Evolutionary conservation across 2,113 vertebrate genomes (phyloP).

Genomic region (Variabilichromis moorii): DNA sequence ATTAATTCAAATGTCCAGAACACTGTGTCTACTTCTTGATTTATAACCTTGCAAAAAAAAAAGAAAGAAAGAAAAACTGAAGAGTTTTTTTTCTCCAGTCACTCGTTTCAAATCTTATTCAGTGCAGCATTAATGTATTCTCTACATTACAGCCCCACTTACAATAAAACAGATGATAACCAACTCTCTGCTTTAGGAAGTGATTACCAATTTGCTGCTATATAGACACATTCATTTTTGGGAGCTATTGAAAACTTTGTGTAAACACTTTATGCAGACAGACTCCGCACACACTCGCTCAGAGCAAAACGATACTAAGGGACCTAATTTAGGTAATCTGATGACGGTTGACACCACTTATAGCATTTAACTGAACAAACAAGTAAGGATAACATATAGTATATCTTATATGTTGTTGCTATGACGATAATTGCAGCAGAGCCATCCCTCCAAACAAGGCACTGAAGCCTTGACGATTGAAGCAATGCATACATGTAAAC

Average conservation of each 20-base stretch:
- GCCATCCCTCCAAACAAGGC: not conserved
- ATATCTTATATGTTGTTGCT: not conserved
- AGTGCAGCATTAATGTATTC: not conserved
- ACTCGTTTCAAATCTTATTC: not conserved
- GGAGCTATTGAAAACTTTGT: not conserved
- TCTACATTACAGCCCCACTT: not conserved
- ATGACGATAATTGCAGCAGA: not conserved
- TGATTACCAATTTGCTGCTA: not conserved
- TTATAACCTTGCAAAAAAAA: not conserved
- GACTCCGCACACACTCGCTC: not conserved
- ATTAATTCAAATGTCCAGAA: not conserved
- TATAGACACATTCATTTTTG: not conserved
- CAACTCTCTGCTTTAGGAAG: not conserved
- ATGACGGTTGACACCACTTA: not conserved
- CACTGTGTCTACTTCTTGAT: not conserved
- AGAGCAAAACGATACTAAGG: not conserved
- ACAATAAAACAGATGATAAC: not conserved
- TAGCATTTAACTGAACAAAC: not conserved
- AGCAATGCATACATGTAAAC: not conserved
- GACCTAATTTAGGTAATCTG: not conserved
- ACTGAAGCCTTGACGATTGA: not conserved
- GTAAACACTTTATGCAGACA: accelerated
- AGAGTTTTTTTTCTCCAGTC: not conserved
- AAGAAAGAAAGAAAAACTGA: not conserved
- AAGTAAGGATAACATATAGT: not conserved